Evolutionary conservation across 1,140 invertebrate genomes (phyloP).

Genomic region (Drosophila paulistorum): DNA sequence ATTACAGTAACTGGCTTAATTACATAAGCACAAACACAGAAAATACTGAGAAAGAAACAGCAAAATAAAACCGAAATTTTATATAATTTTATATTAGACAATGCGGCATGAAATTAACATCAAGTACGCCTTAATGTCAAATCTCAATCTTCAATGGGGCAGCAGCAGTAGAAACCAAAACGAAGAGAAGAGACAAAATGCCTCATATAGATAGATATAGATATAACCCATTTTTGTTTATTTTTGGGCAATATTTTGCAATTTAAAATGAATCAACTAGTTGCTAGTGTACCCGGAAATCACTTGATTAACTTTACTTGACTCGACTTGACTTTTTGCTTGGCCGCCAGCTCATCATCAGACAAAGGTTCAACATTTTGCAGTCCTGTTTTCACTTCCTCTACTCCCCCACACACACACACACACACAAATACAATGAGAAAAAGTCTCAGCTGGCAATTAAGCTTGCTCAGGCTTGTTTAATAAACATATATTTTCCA

Average conservation of each 20-base stretch:
- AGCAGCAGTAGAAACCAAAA: not conserved
- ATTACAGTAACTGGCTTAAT: slow-evolving; percentile 74
- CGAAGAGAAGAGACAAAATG: slow-evolving; percentile 12
- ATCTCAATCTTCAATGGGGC: slow-evolving; percentile 45
- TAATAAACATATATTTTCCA: slow-evolving; percentile 78
- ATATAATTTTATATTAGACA: slow-evolving; percentile 52
- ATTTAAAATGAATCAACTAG: slow-evolving; percentile 5
- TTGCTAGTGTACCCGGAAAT: slow-evolving; percentile 27
- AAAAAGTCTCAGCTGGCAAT: slow-evolving; percentile 42
- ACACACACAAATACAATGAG: slow-evolving; percentile 6
- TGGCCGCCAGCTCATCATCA: slow-evolving; percentile 27
- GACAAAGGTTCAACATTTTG: slow-evolving; percentile 22
- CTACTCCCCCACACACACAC: slow-evolving; percentile 40
- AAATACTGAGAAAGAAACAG: not conserved
- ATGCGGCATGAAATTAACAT: slow-evolving; percentile 53
- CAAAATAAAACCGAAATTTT: slow-evolving; percentile 27
- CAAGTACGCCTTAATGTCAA: slow-evolving; percentile 69
- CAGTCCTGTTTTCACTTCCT: slow-evolving; percentile 38
- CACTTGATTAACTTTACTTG: slow-evolving; percentile 20
- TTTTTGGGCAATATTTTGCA: not conserved
- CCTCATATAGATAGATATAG: not conserved
- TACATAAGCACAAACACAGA: slow-evolving; percentile 44
- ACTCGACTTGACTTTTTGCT: not conserved
- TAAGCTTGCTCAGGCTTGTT: slow-evolving; percentile 66
- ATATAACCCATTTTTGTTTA: not conserved